phyloP scores from a whole-genome alignment of 2,113 vertebrate species.

The Hydrochoerus hydrochaeris region DNA sequence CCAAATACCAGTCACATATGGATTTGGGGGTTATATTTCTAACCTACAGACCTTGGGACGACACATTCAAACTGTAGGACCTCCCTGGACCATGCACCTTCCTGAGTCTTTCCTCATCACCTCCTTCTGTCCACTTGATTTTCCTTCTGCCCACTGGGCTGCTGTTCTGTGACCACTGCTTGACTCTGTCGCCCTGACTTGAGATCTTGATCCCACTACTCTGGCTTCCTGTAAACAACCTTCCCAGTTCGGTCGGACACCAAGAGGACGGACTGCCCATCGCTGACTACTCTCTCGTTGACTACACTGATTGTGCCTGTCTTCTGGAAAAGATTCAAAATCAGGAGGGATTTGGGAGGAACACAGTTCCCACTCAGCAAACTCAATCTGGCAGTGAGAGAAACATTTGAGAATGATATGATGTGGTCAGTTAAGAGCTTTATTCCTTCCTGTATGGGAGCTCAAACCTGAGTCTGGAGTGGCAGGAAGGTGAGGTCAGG shows the following conservation, averaged over 20 bases:
- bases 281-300: background rate
- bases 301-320: background rate
- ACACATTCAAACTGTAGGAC: background rate
- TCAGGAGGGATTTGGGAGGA: conserved; percentile 14
- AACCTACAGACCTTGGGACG: background rate
- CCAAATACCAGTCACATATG: background rate
- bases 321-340: background rate
- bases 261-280: background rate
- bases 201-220: background rate
- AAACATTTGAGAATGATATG: background rate
- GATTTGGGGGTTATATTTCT: background rate
- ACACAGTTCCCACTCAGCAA: background rate
- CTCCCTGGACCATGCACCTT: background rate
- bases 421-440: background rate
- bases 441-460: background rate
- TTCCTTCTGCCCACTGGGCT: background rate
- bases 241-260: background rate
- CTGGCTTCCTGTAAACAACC: background rate
- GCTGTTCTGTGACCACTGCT: background rate
- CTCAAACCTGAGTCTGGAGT: background rate
- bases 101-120: background rate
- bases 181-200: background rate
- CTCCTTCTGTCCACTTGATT: background rate
- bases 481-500: background rate
- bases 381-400: background rate